Evolutionary conservation across 2,797 vertebrate genomes (phyloP).

Genomic region (Siniperca scherzeri): DNA sequence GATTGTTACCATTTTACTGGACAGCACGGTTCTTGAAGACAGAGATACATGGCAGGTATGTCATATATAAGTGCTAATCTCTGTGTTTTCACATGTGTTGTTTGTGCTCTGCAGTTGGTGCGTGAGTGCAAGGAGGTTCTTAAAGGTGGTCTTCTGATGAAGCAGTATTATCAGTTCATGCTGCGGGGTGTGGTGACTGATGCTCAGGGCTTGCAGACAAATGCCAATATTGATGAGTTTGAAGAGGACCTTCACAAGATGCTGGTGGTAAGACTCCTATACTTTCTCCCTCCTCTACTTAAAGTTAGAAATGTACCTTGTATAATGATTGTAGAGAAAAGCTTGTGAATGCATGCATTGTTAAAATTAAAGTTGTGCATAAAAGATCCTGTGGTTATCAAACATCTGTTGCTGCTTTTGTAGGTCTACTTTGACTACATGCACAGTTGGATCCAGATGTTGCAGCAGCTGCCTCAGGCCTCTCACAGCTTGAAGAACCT

Average conservation of each 20-base stretch:
- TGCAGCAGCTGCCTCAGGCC: conserved; percentile 98
- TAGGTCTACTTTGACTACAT: conserved; percentile 99
- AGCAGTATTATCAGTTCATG: conserved; percentile 99
- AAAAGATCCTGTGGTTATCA: neutral
- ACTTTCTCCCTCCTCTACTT: neutral
- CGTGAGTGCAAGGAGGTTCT: conserved; percentile 98
- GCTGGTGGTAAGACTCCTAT: conserved; percentile 89
- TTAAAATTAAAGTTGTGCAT: conserved; percentile 8
- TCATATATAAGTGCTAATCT: neutral
- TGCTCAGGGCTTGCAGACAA: conserved; percentile 88
- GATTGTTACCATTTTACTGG: neutral
- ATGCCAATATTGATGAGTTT: conserved; percentile 96
- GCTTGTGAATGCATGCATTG: neutral
- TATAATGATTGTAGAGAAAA: neutral
- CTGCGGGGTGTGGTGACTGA: conserved; percentile 90
- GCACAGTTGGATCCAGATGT: conserved; percentile 99
- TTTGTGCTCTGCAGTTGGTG: conserved; percentile 90
- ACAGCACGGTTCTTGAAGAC: neutral
- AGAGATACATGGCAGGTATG: neutral
- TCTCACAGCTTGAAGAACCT: conserved; percentile 99
- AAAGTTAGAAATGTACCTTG: neutral
- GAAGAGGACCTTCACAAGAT: conserved; percentile 99
- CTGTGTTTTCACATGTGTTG: conserved; percentile 37
- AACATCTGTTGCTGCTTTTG: conserved; percentile 26
- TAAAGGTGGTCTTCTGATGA: conserved; percentile 98